Evolutionary conservation across 2,113 vertebrate species (phyloP).

Genomic region (Gulo gulo): DNA sequence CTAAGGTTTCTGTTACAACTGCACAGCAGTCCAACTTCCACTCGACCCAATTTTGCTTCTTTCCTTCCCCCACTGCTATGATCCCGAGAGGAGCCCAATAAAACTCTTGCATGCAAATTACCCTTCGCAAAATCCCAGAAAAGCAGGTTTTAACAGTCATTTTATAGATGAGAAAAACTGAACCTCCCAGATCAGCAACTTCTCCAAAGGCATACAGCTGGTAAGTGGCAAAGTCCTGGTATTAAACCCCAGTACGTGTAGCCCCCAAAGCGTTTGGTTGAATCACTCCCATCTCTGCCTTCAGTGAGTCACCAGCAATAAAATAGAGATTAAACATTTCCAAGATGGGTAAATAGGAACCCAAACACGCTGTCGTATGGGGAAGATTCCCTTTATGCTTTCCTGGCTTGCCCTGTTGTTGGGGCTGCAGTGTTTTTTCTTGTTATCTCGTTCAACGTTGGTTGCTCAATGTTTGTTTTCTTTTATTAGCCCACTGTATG

Average conservation of each 20-base stretch:
- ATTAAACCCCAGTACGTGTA: neutral
- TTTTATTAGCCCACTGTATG: slow-evolving; percentile 60
- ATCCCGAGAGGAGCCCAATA: neutral
- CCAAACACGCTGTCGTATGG: too few relatives aligned
- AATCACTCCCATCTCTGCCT: neutral
- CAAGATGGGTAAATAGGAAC: neutral
- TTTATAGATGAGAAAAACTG: neutral
- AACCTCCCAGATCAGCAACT: neutral
- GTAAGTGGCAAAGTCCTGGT: neutral
- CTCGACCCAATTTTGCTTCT: neutral
- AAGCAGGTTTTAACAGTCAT: neutral
- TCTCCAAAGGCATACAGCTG: neutral
- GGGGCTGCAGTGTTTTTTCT: neutral
- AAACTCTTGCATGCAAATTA: neutral
- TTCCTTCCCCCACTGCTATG: neutral
- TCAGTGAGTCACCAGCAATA: neutral
- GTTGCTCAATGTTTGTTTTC: slow-evolving; percentile 70
- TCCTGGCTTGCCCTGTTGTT: neutral
- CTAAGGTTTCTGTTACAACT: neutral
- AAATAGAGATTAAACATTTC: neutral
- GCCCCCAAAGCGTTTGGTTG: neutral
- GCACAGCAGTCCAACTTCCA: neutral
- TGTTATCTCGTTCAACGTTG: slow-evolving; percentile 30
- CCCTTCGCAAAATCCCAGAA: neutral
- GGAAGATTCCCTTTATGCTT: neutral